These are phyloP conservation scores for Poeciliopsis occidentalis DNA, from an alignment of 2,113 vertebrate species.

Conservation along the genomic window DNA sequence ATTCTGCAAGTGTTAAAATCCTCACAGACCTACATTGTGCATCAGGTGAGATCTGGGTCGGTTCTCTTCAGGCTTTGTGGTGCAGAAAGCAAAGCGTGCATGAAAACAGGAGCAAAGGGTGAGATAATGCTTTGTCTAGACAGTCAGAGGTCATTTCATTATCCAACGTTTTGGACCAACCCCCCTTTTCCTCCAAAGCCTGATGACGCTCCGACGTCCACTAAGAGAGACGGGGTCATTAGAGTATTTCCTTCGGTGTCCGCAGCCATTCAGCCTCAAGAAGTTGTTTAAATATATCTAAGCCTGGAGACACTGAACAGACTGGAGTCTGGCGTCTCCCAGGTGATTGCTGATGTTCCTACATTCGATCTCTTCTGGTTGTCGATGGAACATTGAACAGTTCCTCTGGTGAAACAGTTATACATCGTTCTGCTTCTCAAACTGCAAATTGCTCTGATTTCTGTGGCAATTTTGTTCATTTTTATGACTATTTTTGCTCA, in stretches of 20 bases:
- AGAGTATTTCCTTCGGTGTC: conserved; percentile 31
- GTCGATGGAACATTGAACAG: background rate
- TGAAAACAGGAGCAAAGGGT: conserved; percentile 33
- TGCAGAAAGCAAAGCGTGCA: background rate
- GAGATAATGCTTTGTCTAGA: conserved; percentile 79
- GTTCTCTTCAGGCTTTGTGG: background rate
- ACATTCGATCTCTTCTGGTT: background rate
- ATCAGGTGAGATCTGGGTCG: background rate
- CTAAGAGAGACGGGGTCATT: conserved; percentile 40
- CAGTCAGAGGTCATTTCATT: conserved; percentile 71
- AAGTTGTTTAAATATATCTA: conserved; percentile 57
- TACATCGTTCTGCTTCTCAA: conserved; percentile 2
- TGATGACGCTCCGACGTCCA: conserved; percentile 37
- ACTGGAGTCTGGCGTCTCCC: conserved; percentile 27
- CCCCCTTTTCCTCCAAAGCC: conserved; percentile 2
- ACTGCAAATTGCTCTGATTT: background rate
- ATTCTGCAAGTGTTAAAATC: no score
- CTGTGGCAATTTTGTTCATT: background rate
- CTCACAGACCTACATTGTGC: background rate
- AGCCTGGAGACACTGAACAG: conserved; percentile 31
- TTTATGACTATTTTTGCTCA: background rate
- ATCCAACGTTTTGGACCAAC: conserved; percentile 42
- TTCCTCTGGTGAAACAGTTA: conserved; percentile 16
- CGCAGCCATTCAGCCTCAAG: conserved; percentile 42
- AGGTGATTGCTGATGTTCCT: conserved; percentile 22